Evolutionary conservation across 2,888 invertebrate species (phyloP).

Genomic region (Eupithecia pulchellata): DNA sequence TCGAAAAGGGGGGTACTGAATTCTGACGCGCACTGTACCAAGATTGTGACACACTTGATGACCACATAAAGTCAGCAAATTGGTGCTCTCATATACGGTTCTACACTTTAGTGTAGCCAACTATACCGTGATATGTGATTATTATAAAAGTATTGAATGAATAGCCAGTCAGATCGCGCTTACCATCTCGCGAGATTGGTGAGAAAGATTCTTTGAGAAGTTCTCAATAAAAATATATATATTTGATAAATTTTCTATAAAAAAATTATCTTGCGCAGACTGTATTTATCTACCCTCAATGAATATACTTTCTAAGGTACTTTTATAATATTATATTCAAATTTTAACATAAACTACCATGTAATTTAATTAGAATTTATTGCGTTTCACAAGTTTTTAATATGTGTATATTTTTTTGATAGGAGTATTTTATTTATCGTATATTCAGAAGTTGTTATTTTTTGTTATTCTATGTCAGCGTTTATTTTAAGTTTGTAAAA

Average conservation of each 20-base stretch:
- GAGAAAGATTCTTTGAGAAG: neutral
- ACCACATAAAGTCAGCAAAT: neutral
- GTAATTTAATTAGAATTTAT: neutral
- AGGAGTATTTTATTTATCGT: neutral
- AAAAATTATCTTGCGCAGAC: neutral
- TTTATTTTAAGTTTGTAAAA: neutral
- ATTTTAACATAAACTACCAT: neutral
- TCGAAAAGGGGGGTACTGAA: no score
- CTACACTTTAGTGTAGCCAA: neutral
- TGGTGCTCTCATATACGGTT: neutral
- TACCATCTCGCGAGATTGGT: neutral
- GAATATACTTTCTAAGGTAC: neutral
- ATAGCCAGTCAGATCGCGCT: neutral
- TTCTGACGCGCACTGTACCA: no score
- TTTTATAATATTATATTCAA: no score
- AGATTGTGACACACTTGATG: neutral
- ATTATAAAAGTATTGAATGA: neutral
- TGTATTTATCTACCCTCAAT: neutral
- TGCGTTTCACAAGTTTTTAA: neutral
- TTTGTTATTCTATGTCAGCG: neutral
- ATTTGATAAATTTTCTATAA: neutral
- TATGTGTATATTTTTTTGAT: neutral
- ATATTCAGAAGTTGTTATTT: neutral
- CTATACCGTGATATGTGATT: neutral
- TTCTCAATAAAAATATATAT: neutral